Base-by-base conservation (phyloP, 2,113 vertebrate species). In the Zeus faber region DNA sequence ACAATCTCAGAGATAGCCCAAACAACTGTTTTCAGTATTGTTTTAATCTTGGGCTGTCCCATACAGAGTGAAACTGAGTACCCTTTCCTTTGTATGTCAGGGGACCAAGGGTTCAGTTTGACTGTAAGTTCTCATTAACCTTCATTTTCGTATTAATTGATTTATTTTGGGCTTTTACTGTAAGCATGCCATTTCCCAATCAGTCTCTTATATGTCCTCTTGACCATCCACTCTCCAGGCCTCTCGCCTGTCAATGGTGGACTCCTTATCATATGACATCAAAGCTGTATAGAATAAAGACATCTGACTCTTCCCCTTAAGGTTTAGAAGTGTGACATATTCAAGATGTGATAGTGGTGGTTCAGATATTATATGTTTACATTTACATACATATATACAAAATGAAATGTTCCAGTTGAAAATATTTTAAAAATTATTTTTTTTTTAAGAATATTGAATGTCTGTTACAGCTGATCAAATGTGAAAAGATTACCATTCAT, bases 321-420 rank as follows among this genome's bases (percentile, higher is more conserved):
- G 33, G 33, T 37, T 6, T 13, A 6, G 11, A 33, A 33, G 49
- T 31, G 49, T 51, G n/a, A 33, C 5, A 9, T 31, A 21, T 37
- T 33, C 27, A 3, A 51, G 14, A 26, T 33, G 49, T 51, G 27
- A 51, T 33, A 51, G 27, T 33, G 49, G 27, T 7, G 49, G 49
- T 5, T 52, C 29, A 21, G 27, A 33, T 6, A 51, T 2, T 51
- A 51, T 5, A 9, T 17, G n/a, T 5, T 39, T 11, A 23, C 39
- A 23, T 23, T 53, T 53, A 16, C 18, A n/a, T n/a, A n/a, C n/a
- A n/a, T n/a, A n/a, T n/a, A n/a, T n/a, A 53, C n/a, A 16, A 40
- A 7, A 53, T 39, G 10, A 53, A 53, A 23, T 39, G 31, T 53
- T 53, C 39, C 16, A 33, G n/a, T 24, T 39, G 39, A n/a, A n/a